phyloP scores from a whole-genome alignment of 2,797 vertebrate genomes.

The Etheostoma perlongum region DNA sequence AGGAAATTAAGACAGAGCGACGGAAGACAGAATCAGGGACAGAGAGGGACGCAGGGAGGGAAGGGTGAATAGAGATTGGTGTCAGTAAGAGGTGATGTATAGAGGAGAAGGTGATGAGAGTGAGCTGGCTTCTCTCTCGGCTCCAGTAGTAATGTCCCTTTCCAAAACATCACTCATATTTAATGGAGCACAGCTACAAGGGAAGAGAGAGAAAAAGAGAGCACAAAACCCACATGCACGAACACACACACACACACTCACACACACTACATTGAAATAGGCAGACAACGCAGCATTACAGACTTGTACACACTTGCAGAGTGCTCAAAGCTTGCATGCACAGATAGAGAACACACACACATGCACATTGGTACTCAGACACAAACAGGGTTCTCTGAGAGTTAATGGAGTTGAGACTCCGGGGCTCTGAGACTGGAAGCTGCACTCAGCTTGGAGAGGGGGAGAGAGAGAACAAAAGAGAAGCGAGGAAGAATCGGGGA shows the following conservation, averaged over 20 bases:
- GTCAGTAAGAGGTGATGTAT: conserved; percentile 80
- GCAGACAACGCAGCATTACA: conserved; percentile 51
- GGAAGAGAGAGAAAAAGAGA: conserved; percentile 63
- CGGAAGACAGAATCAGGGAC: conserved; percentile 54
- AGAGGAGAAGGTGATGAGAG: conserved; percentile 76
- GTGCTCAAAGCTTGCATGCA: conserved; percentile 39
- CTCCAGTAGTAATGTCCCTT: conserved; percentile 76
- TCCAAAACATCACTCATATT: conserved; percentile 84
- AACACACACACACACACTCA: conserved; percentile 36
- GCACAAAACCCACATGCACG: conserved; percentile 26
- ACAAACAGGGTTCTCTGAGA: conserved; percentile 56
- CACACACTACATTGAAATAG: conserved; percentile 38
- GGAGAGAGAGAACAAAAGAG: conserved; percentile 27
- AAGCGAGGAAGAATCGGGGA: conserved; percentile 3
- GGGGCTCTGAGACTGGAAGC: conserved; percentile 54
- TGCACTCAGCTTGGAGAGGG: conserved; percentile 12
- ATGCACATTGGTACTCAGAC: conserved; percentile 40
- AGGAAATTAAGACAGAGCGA: conserved; percentile 65
- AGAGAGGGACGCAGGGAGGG: conserved; percentile 40
- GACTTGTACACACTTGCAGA: conserved; percentile 38
- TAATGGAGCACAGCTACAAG: conserved; percentile 78
- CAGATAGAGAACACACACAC: conserved; percentile 17
- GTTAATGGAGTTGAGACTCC: conserved; percentile 68
- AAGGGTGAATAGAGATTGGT: conserved; percentile 75
- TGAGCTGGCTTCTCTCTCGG: conserved; percentile 75